Evolutionary conservation across 1,140 invertebrate genomes (phyloP), one percentile per base, ranked within the genome.

Genomic region (Macrobrachium nipponense): DNA sequence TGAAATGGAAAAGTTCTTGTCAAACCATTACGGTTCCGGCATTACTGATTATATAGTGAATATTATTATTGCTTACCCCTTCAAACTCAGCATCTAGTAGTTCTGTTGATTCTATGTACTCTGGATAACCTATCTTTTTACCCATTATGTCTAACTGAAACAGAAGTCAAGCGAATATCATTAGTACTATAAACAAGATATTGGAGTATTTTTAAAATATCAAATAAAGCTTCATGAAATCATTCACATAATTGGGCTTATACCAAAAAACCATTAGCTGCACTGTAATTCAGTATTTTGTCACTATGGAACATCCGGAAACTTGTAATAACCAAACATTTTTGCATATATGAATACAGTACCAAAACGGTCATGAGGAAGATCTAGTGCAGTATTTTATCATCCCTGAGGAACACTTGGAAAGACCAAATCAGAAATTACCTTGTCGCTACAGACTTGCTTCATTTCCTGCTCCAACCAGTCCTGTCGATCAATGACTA

Each of bases 381-480:
- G 27, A 36, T 36, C 27, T 36, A 36, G 7, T 51, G 51, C 15
- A 73, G 18, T 27, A 23, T 73, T 73, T 73, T 73, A 80, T 90
- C 87, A 92, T n/a, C n/a, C n/a, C 92, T 89, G 91, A 89, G 59
- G 89, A 79, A 90, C 92, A 90, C 88, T 90, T 90, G 51, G 84
- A 85, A 73, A 92, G 87, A 82, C 12, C 70, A 18, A 7, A 77
- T 80, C 20, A 70, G 27, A 77, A 78, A 61, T 89, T 80, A 93
- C 92, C 91, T 94, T 94, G 82, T 93, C 91, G 87, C 93, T 90
- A 18, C 94, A 94, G 36, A 92, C 92, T 14, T 90, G 89, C 90
- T n/a, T 92, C 1, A 94, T 94, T 44, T 92, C 91, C 23, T 93
- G 91, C 88, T 95, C 94, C 82, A 95, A 92, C 94, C 94, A 95